phyloP scores from a whole-genome alignment of 2,888 invertebrate genomes.

The Rhodophaea formosa region DNA sequence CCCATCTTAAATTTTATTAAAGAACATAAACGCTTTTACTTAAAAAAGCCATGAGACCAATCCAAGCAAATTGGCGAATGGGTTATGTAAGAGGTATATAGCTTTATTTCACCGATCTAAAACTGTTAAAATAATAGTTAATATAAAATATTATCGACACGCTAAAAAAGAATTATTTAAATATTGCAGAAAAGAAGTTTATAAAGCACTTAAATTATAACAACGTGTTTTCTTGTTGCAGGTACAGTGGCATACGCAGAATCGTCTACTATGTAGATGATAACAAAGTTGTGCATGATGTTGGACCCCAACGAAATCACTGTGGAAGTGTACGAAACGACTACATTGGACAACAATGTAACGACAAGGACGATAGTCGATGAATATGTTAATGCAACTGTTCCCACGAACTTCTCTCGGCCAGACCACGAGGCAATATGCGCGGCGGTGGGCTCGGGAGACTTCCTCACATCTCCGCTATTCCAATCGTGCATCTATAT shows the following conservation, averaged over 20 bases:
- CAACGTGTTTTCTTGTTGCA: constrained; percentile 16
- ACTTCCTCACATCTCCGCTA: constrained; percentile 65
- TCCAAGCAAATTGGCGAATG: too few relatives aligned
- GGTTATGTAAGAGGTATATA: too few relatives aligned
- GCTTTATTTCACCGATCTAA: too few relatives aligned
- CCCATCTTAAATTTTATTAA: too few relatives aligned
- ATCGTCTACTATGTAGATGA: not conserved
- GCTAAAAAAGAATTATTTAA: too few relatives aligned
- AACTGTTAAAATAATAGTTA: too few relatives aligned
- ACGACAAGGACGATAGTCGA: constrained; percentile 28
- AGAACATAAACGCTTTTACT: too few relatives aligned
- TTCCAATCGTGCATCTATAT: constrained; percentile 85
- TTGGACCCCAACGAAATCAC: constrained; percentile 43
- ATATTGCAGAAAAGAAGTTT: too few relatives aligned
- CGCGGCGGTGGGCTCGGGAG: constrained; percentile 41
- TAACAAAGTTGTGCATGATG: constrained; percentile 45
- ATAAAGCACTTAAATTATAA: too few relatives aligned
- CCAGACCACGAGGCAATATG: constrained; percentile 46
- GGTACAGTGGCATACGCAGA: not conserved
- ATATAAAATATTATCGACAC: too few relatives aligned
- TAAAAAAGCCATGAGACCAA: too few relatives aligned
- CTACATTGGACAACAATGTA: constrained; percentile 33
- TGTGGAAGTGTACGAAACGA: constrained; percentile 40
- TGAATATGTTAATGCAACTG: constrained; percentile 35
- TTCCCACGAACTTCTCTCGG: constrained; percentile 48